Base-by-base conservation (phyloP, 1,140 invertebrate species). In the Drosophila pandora region DNA sequence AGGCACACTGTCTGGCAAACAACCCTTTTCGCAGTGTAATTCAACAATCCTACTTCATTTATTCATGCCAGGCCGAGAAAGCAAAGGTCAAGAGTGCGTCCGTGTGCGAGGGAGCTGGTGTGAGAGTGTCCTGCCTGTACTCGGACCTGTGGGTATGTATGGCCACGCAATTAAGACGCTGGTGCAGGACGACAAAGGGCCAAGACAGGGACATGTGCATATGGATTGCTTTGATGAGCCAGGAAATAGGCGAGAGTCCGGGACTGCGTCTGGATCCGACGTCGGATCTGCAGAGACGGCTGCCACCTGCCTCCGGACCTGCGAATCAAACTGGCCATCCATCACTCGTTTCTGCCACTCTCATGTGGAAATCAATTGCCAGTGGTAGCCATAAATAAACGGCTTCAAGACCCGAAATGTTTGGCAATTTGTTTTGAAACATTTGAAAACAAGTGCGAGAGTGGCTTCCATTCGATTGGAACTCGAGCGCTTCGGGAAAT, bases 111-210 rank as follows among this genome's bases (percentile, higher is more conserved):
- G 4, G 23, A 4, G 25, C 2, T 25, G 0, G 25, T 25, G 3
- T 25, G 3, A 4, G 37, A 23, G 30, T 45, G 12, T 49, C 32
- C 32, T 8, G 9, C 32, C 17, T 53, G 23, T 43, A 28, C 28
- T 22, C 49, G 43, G 17, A 28, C 45, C 32, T 56, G 50, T 63
- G 52, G 28, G 52, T 22, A 55, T 63, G 52, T 22, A 55, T 63
- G 62, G 41, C 55, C 62, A 55, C 68, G 73, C 73, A 76, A 76
- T 76, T 76, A 76, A 76, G 72, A 74, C 54, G 37, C 71, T 72
- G 47, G 30, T 53, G 39, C 69, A 64, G 45, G 69, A 64, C 59
- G 56, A 43, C 70, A 67, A 25, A 34, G 32, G 48, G 50, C 17
- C 67, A 39, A 37, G 52, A 34, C 50, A 50, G 49, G 23, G 56